phyloP scores from a whole-genome alignment of 2,113 vertebrate species.

The Scortum barcoo region DNA sequence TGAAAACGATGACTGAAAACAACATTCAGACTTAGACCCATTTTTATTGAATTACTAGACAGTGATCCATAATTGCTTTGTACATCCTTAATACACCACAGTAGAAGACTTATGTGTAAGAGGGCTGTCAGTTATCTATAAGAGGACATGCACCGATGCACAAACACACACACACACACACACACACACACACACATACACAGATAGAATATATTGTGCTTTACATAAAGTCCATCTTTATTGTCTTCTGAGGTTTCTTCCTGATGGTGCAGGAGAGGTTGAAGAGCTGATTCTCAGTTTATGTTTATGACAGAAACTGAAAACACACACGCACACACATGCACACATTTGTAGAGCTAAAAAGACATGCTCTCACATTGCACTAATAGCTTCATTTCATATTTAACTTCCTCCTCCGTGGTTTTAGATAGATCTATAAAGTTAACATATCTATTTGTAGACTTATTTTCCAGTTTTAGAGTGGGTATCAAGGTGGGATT shows the following conservation, averaged over 20 bases:
- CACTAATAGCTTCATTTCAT: slow-evolving; percentile 50
- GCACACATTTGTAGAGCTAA: slow-evolving; percentile 44
- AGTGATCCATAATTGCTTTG: slow-evolving; percentile 60
- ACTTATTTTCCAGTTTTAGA: slow-evolving; percentile 10
- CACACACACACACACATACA: slow-evolving; percentile 34
- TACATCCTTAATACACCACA: slow-evolving; percentile 54
- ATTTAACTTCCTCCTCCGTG: slow-evolving; percentile 27
- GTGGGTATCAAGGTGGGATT: slow-evolving; percentile 35
- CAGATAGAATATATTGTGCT: slow-evolving; percentile 76
- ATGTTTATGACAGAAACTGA: slow-evolving; percentile 21
- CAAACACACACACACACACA: slow-evolving; percentile 42
- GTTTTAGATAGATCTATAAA: slow-evolving; percentile 36
- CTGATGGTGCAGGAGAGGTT: slow-evolving; percentile 37
- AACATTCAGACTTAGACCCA: slow-evolving; percentile 10
- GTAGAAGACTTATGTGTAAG: slow-evolving; percentile 48
- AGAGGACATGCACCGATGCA: slow-evolving; percentile 76
- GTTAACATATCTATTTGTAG: slow-evolving; percentile 44
- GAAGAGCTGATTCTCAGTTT: slow-evolving; percentile 11
- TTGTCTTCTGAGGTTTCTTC: slow-evolving; percentile 50
- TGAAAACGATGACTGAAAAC: slow-evolving; percentile 23
- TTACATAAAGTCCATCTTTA: slow-evolving; percentile 63
- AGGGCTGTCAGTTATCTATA: slow-evolving; percentile 57
- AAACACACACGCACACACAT: slow-evolving; percentile 47
- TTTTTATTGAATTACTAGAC: slow-evolving; percentile 80
- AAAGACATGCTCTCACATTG: slow-evolving; percentile 46